Percentiles rank a stretch among this genome's conserved stretches.
phyloP scores from a whole-genome alignment of 1,140 invertebrate genomes.

The Ceratosolen solmsi region DNA sequence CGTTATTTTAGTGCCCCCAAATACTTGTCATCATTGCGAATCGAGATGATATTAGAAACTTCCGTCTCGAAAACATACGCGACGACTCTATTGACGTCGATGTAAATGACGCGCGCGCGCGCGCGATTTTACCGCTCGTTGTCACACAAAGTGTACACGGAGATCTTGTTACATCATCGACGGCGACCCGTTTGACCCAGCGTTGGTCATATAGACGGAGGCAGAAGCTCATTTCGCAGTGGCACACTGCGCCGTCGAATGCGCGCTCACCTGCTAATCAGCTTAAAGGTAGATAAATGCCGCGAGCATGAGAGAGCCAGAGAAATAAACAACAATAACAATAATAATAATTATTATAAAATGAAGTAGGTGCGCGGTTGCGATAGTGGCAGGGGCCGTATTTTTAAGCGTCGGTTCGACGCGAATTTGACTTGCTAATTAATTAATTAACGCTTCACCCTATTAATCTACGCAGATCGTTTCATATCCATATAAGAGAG shows the following conservation, averaged over 20 bases:
- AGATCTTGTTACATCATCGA: constrained; percentile 18
- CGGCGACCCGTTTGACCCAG: constrained; percentile 17
- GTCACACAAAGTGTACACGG: background rate
- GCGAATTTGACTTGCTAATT: constrained; percentile 28
- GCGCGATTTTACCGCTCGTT: background rate
- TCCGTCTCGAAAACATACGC: too few relatives aligned
- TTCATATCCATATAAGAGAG: too few relatives aligned
- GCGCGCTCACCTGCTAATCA: constrained; percentile 11
- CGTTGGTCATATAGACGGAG: background rate
- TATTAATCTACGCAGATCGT: too few relatives aligned
- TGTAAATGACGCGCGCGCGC: too few relatives aligned
- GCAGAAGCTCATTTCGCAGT: background rate
- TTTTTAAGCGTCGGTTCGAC: background rate
- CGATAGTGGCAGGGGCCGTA: too few relatives aligned
- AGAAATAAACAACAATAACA: background rate
- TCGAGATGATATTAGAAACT: too few relatives aligned
- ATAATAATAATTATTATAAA: too few relatives aligned
- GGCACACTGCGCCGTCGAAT: background rate
- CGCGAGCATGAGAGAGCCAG: background rate
- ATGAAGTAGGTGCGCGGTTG: background rate
- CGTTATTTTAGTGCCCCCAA: too few relatives aligned
- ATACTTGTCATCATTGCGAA: too few relatives aligned
- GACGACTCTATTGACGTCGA: too few relatives aligned
- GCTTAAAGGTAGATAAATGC: background rate
- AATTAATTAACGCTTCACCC: background rate